phyloP scores from a whole-genome alignment of 2,113 vertebrate species.

The Smithornis capensis region DNA sequence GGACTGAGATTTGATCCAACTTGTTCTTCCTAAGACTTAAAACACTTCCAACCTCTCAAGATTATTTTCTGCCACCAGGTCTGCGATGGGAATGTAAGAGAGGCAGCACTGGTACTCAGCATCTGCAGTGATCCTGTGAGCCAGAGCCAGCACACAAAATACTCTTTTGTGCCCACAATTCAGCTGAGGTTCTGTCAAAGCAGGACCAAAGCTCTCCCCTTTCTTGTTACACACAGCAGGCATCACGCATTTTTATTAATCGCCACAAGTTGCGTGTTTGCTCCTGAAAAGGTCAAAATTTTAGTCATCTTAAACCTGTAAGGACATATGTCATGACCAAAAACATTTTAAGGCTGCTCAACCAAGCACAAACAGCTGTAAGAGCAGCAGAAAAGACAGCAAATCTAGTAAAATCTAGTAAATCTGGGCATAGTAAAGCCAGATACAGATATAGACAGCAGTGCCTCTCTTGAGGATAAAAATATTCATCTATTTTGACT shows the following conservation, averaged over 20 bases:
- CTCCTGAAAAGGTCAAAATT: neutral
- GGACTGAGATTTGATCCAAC: neutral
- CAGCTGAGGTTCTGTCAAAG: neutral
- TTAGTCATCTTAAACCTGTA: neutral
- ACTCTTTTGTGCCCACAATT: neutral
- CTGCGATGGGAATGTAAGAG: neutral
- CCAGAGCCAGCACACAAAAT: neutral
- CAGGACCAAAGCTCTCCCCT: neutral
- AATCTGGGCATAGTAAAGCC: neutral
- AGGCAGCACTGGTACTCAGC: neutral
- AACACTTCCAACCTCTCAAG: neutral
- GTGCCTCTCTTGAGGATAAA: neutral
- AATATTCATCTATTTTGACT: neutral
- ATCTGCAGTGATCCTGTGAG: neutral
- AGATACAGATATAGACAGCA: neutral
- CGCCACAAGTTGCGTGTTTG: neutral
- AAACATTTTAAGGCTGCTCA: neutral
- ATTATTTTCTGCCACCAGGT: neutral
- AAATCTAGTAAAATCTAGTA: too few relatives aligned
- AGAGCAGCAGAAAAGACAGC: neutral
- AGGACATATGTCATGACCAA: rapidly evolving
- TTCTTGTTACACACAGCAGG: neutral
- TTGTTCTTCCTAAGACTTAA: neutral
- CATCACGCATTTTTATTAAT: neutral
- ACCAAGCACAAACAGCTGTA: neutral